Evolutionary conservation across 2,113 vertebrate species (phyloP).

Genomic region (Petroica traversi): DNA sequence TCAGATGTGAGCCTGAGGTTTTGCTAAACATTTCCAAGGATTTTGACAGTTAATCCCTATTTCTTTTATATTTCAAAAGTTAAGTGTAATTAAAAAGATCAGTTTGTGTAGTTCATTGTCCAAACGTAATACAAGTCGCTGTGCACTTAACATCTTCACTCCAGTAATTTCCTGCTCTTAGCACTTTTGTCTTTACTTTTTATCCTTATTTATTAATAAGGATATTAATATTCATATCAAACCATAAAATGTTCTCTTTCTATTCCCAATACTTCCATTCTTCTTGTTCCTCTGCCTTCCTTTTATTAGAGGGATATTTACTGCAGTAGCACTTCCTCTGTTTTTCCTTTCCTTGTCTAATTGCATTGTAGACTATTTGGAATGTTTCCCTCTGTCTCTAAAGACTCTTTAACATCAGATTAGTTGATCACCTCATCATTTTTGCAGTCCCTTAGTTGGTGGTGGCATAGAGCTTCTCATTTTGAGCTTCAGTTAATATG

Average conservation of each 20-base stretch:
- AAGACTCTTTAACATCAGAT: conserved; percentile 12
- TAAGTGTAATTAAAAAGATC: not conserved
- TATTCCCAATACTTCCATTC: not conserved
- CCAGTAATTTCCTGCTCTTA: not conserved
- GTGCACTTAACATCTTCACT: not conserved
- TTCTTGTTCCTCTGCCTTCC: not conserved
- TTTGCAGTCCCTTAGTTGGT: not conserved
- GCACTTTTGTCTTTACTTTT: not conserved
- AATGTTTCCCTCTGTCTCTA: not conserved
- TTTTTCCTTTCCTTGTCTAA: not conserved
- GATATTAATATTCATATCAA: not conserved
- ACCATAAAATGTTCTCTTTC: not conserved
- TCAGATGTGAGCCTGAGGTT: conserved; percentile 20
- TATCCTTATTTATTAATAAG: not conserved
- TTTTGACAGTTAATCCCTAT: not conserved
- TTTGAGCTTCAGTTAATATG: conserved; percentile 22
- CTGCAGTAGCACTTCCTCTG: not conserved
- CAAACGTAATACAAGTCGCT: not conserved
- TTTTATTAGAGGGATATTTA: not conserved
- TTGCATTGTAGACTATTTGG: not conserved
- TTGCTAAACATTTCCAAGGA: not conserved
- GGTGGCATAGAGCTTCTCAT: not conserved
- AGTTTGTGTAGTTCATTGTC: not conserved
- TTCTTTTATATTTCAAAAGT: not conserved
- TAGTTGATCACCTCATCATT: not conserved